phyloP scores from a whole-genome alignment of 2,888 invertebrate species.

The Eretmocerus hayati region DNA sequence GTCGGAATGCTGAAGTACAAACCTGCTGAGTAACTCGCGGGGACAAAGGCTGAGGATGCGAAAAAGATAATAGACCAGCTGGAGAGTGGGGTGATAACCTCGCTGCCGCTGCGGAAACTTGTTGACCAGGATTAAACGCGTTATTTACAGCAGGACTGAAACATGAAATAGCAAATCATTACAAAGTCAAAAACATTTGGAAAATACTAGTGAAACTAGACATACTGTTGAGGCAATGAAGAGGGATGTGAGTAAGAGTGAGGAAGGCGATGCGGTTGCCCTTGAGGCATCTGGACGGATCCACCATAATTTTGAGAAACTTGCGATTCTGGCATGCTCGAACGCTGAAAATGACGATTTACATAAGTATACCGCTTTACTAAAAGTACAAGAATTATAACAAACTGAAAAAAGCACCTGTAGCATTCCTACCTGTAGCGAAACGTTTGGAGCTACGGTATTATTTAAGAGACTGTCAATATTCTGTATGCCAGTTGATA shows the following conservation, averaged over 20 bases:
- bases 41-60: slow-evolving; percentile 53
- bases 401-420: neutral
- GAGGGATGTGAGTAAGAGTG: slow-evolving; percentile 45
- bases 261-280: slow-evolving; percentile 45
- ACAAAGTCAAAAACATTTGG: neutral
- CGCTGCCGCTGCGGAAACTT: slow-evolving; percentile 47
- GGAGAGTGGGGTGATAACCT: slow-evolving; percentile 55
- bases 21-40: slow-evolving; percentile 53
- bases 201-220: neutral
- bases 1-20: neutral
- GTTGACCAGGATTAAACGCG: slow-evolving; percentile 46
- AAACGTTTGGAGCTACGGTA: slow-evolving; percentile 83
- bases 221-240: slow-evolving; percentile 44
- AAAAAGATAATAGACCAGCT: slow-evolving; percentile 40
- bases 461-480: slow-evolving; percentile 80
- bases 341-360: slow-evolving; percentile 40
- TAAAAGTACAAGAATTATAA: neutral
- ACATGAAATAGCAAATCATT: slow-evolving; percentile 9
- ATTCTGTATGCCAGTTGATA: slow-evolving; percentile 56
- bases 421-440: slow-evolving; percentile 56
- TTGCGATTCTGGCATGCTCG: slow-evolving; percentile 52
- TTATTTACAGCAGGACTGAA: slow-evolving; percentile 42
- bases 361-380: slow-evolving; percentile 1
- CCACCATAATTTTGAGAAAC: slow-evolving; percentile 59
- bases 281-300: slow-evolving; percentile 46